Conservation (phyloP, 2,797 vertebrate species). For the Melanogrammus aeglefinus region DNA sequence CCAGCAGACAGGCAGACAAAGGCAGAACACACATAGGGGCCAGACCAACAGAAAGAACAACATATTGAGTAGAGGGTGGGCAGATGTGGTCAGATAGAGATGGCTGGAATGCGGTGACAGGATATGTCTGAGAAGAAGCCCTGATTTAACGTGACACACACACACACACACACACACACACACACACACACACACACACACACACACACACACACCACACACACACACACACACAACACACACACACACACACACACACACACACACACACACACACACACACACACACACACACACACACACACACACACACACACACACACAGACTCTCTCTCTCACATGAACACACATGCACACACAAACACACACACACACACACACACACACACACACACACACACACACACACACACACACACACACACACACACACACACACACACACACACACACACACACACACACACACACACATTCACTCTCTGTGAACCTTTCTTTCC, state of each 20-base stretch:
- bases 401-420: conserved; percentile 2
- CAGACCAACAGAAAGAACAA: background rate
- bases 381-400: too few relatives aligned
- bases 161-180: conserved; percentile 4
- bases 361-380: background rate
- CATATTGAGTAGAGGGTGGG: conserved; percentile 35
- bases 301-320: background rate
- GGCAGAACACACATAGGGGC: background rate
- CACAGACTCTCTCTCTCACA: background rate
- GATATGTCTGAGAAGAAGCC: conserved; percentile 39
- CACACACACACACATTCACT: background rate
- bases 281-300: background rate
- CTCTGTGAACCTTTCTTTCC: conserved; percentile 27
- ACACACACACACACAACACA: too few relatives aligned
- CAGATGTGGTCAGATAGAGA: conserved; percentile 52
- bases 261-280: background rate
- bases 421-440: conserved; percentile 1
- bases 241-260: conserved; percentile 5
- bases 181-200: background rate
- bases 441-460: background rate
- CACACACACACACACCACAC: too few relatives aligned
- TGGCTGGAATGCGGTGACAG: conserved; percentile 48
- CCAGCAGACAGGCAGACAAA: conserved; percentile 1
- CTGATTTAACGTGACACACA: conserved; percentile 41
- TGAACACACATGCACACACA: conserved; percentile 3